phyloP scores from a whole-genome alignment of 2,888 invertebrate genomes.

The Acrobasis consociella region DNA sequence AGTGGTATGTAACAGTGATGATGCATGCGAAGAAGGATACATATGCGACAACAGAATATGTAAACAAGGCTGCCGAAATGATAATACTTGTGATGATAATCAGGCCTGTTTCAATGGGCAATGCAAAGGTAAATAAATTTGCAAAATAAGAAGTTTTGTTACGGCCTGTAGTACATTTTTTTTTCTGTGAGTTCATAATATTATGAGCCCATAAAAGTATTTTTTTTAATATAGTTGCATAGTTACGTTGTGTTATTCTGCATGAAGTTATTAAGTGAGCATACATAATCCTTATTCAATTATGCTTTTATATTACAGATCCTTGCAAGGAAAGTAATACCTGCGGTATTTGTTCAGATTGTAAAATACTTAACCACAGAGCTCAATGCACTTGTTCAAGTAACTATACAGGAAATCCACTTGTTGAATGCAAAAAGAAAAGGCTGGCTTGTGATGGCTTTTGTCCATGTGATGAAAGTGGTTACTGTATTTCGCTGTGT shows the following conservation, averaged over 20 bases:
- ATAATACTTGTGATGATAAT: constrained; percentile 88
- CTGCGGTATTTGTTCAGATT: constrained; percentile 93
- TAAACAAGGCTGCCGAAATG: constrained; percentile 93
- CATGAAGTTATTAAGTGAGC: too few species aligned
- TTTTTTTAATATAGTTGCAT: too few species aligned
- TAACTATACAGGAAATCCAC: constrained; percentile 91
- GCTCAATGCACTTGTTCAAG: constrained; percentile 93
- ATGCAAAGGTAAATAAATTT: constrained; percentile 84
- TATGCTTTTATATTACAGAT: constrained; percentile 72
- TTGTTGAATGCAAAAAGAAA: constrained; percentile 89
- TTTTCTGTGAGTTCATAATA: too few species aligned
- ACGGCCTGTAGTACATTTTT: constrained; percentile 7
- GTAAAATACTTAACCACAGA: constrained; percentile 91
- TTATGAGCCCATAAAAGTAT: too few species aligned
- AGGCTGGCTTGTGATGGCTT: constrained; percentile 87
- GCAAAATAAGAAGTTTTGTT: background rate
- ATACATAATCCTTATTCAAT: constrained; percentile 12
- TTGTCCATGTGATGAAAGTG: constrained; percentile 91
- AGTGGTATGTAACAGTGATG: constrained; percentile 93
- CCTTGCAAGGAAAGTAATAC: constrained; percentile 89
- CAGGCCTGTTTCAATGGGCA: constrained; percentile 92
- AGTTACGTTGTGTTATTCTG: too few species aligned
- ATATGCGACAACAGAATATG: constrained; percentile 95
- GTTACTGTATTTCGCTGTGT: constrained; percentile 90
- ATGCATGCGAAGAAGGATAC: constrained; percentile 89